Evolutionary conservation across 2,888 invertebrate genomes (phyloP), one percentile per base, ranked within the genome.

Genomic region (Scaptomyza reducta): DNA sequence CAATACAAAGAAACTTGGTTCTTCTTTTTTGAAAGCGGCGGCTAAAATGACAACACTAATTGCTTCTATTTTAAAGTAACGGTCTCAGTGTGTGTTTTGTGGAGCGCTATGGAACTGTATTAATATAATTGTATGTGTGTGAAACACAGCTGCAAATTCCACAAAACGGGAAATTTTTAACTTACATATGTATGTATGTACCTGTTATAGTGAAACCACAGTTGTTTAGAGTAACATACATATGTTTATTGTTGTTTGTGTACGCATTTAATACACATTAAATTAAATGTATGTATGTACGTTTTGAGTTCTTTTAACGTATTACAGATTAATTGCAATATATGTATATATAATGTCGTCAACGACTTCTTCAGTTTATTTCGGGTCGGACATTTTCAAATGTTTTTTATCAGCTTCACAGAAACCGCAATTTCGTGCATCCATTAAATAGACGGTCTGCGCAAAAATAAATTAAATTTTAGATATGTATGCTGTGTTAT

Each of bases 381-480:
- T 25, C 7, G 44, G 14, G 59, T 64, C 49, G 9, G 11, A 5
- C n/a, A 70, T 53, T 35, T 57, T 38, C 14, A 80, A 51, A 38
- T 59, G 44, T 31, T 46, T 35, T 1, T 29, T 25, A 11, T 51
- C 14, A 6, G 74, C 81, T 14, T 65, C 76, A 46, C 80, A 82
- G 7, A 59, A 78, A 7, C 59, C 71, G 6, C 81, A 81, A 11
- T 65, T 41, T 7, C 74, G 80, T 2, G 66, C 50, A 49, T 81
- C 83, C 81, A 81, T 83, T 0, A 82, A 22, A 54, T 62, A 81
- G 0, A 44, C 45, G 10, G 64, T 54, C 81, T 81, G 38, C 0
- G 11, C 1, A 38, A 25, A 25, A 5, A 16, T 0, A 22, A 16
- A 9, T 41, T 3, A 1, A 6, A 29, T n/a, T 11, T 9, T 27